Evolutionary conservation across 2,888 invertebrate species (phyloP), one percentile per base, ranked within the genome.

Genomic region (Scelioninae gen. 1): DNA sequence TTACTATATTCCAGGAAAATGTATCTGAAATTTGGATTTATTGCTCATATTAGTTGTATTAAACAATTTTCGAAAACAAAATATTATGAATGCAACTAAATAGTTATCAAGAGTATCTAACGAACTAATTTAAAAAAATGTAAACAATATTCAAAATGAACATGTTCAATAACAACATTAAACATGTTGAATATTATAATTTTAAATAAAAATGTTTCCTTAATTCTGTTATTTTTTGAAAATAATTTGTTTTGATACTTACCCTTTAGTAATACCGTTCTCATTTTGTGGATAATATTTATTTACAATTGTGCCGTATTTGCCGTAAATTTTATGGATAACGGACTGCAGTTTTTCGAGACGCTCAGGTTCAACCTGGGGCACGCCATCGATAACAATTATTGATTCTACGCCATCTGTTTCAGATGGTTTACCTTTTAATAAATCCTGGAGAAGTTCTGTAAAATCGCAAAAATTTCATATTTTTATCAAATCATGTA

Each of bases 361-460:
- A 68, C 98, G 95, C 86, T 97, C 97, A 40, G 97, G 96, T 66
- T 97, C 98, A 87, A 99, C 98, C 92, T 97, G 96, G 49, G 99
- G 99, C 74, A 98, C 96, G 85, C 99, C 98, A 92, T 99, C 99
- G 9, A 99, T 97, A 10, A 99, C 97, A 85, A 99, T 95, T 60
- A 99, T 97, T 89, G 96, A 97, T 92, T 99, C 98, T 71, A 98
- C 97, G 56, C 98, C 98, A 93, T 98, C 98, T 5, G 97, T 97
- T 93, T 98, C 98, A 86, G 96, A 96, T 1, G 99, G 99, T 91
- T 96, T 96, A 87, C 96, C 95, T 87, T 95, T 95, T 85, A 99
- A 93, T 87, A 99, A 93, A 93, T 99, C 99, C n/a, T 95, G 96
- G 84, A 99, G 93, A 71, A 99, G 94, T 91, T 98, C 99, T 98